These are phyloP conservation scores for Melanotaenia parkinsoni DNA, from an alignment of 2,797 vertebrate species.

Conservation along the genomic window DNA sequence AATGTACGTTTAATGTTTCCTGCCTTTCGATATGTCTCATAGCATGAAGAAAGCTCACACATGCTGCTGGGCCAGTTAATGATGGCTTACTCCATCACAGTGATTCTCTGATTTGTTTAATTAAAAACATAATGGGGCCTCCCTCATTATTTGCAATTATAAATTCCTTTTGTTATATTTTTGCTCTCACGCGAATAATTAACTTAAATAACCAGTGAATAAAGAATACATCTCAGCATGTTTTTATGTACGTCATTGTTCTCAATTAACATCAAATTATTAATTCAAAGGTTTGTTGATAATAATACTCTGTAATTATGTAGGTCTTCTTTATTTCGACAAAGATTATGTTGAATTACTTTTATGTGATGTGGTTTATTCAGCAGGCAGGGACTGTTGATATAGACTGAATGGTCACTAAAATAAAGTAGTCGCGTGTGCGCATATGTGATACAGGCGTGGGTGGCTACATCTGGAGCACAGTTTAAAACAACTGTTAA, in stretches of 20 bases:
- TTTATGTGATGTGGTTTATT: constrained; percentile 52
- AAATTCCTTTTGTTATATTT: constrained; percentile 61
- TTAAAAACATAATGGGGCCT: constrained; percentile 69
- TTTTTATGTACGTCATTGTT: constrained; percentile 76
- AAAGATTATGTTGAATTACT: constrained; percentile 66
- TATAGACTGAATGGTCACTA: constrained; percentile 39
- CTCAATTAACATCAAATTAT: constrained; percentile 78
- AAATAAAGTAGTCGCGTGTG: constrained; percentile 55
- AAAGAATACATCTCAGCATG: constrained; percentile 57
- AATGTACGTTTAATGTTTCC: constrained; percentile 65
- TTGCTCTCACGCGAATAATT: constrained; percentile 60
- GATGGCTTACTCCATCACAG: constrained; percentile 63
- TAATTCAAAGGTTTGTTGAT: constrained; percentile 74
- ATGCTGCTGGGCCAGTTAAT: constrained; percentile 60
- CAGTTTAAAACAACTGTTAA: constrained; percentile 60
- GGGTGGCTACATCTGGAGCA: constrained; percentile 53
- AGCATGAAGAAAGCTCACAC: constrained; percentile 60
- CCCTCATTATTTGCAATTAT: constrained; percentile 73
- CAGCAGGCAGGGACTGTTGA: constrained; percentile 40
- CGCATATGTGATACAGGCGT: constrained; percentile 45
- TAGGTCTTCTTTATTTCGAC: constrained; percentile 69
- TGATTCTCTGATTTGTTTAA: constrained; percentile 68
- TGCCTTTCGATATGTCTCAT: constrained; percentile 68
- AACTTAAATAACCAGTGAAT: constrained; percentile 69
- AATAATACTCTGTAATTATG: constrained; percentile 71